Conservation (phyloP, 1,140 invertebrate species). For the Drosophila sulfurigaster region DNA sequence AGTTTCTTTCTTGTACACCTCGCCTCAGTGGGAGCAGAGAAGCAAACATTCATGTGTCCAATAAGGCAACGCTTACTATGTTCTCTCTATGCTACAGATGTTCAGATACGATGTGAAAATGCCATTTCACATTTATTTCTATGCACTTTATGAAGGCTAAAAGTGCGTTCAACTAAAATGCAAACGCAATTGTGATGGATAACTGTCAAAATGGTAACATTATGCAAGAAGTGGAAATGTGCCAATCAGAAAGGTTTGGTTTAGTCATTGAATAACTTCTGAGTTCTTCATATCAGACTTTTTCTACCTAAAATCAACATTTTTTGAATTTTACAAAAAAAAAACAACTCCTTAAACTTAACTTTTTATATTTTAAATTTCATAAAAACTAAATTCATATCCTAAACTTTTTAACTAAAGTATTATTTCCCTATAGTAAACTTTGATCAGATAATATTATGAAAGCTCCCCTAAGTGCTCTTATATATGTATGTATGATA, state of each 20-base stretch:
- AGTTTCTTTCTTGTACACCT: conserved; percentile 49
- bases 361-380: too few species aligned
- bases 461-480: too few species aligned
- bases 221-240: conserved; percentile 2
- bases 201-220: conserved; percentile 20
- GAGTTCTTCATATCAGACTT: too few species aligned
- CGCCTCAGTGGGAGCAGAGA: conserved; percentile 3
- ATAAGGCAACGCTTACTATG: conserved; percentile 6
- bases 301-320: too few species aligned
- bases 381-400: too few species aligned
- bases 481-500: too few species aligned
- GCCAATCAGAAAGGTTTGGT: neutral
- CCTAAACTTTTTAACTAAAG: too few species aligned
- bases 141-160: conserved; percentile 17
- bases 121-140: neutral
- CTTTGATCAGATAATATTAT: too few species aligned
- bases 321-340: too few species aligned
- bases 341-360: too few species aligned
- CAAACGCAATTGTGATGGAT: conserved; percentile 12
- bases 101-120: neutral
- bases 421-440: too few species aligned
- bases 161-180: conserved; percentile 5
- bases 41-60: conserved; percentile 27
- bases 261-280: neutral
- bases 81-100: neutral